These are phyloP conservation scores for Chrysogorgia sp. DNA, from an alignment of 92 coral and sea anemone species.

Conservation along the genomic window DNA sequence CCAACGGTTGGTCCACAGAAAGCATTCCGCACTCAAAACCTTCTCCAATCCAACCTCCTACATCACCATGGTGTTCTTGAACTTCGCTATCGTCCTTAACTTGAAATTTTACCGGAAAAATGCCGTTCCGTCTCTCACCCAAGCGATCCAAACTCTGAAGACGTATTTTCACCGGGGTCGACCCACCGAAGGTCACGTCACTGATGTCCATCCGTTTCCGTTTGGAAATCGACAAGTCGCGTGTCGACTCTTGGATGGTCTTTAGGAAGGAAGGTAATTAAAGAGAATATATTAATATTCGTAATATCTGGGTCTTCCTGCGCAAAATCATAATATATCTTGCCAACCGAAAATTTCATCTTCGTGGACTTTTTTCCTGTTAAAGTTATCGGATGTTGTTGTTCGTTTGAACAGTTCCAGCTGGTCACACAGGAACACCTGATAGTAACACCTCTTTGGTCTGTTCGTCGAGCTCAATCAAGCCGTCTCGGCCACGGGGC, in stretches of 20 bases:
- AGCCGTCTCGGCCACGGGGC: no score
- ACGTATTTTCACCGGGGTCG: not conserved
- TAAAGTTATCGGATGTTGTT: no score
- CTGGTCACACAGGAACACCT: no score
- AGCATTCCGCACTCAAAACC: not conserved
- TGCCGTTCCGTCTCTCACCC: not conserved
- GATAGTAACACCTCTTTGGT: no score
- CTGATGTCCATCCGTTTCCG: conserved; percentile 3
- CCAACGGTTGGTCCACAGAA: not conserved
- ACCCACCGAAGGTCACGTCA: not conserved
- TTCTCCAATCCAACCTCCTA: not conserved
- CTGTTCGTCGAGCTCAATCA: no score
- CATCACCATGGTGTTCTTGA: not conserved
- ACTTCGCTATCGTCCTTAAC: conserved; percentile 37
- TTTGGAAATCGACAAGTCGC: conserved; percentile 2
- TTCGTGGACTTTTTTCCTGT: no score
- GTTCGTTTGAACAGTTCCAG: no score
- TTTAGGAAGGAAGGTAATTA: conserved; percentile 11
- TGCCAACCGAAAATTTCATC: no score
- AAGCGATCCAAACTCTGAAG: not conserved
- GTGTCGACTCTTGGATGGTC: conserved; percentile 17
- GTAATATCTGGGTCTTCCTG: no score
- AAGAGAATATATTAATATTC: no score
- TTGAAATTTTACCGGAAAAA: not conserved
- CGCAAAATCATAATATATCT: no score